Conservation (phyloP, 2,797 vertebrate species). For the Neostethus bicornis region DNA sequence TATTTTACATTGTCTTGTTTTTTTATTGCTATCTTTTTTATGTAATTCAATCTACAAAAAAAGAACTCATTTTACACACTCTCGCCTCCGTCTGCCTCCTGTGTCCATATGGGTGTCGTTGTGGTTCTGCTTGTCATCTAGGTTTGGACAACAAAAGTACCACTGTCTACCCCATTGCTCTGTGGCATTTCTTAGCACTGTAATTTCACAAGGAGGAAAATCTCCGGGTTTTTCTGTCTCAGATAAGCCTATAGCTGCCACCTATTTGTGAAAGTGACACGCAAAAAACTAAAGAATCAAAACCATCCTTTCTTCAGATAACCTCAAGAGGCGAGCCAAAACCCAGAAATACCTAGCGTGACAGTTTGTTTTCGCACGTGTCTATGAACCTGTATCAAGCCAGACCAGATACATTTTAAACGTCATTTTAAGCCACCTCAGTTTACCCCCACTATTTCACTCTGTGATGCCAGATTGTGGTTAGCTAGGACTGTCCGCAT, state of each 20-base stretch:
- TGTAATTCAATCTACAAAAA: neutral
- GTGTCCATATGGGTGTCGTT: conserved; percentile 8
- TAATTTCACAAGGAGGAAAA: conserved; percentile 45
- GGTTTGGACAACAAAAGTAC: conserved; percentile 35
- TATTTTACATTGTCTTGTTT: neutral
- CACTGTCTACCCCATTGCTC: conserved; percentile 36
- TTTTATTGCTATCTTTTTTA: neutral
- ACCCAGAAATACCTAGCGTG: conserved; percentile 44
- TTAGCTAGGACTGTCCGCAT: neutral
- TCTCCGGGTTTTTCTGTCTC: conserved; percentile 23
- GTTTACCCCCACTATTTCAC: neutral
- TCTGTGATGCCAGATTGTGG: neutral
- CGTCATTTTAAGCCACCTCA: neutral
- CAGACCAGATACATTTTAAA: neutral
- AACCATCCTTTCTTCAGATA: conserved; percentile 12
- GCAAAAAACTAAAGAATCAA: conserved; percentile 8
- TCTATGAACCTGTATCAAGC: conserved; percentile 25
- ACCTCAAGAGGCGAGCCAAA: conserved; percentile 1
- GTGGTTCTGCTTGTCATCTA: conserved; percentile 34
- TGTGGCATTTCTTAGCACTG: conserved; percentile 47
- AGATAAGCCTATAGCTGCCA: conserved; percentile 38
- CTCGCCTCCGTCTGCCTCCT: neutral
- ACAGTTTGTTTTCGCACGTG: conserved; percentile 25
- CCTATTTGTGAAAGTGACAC: neutral
- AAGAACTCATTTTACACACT: neutral